Base-by-base conservation (phyloP, 2,888 invertebrate species). In the Cheilosia scutellata region DNA sequence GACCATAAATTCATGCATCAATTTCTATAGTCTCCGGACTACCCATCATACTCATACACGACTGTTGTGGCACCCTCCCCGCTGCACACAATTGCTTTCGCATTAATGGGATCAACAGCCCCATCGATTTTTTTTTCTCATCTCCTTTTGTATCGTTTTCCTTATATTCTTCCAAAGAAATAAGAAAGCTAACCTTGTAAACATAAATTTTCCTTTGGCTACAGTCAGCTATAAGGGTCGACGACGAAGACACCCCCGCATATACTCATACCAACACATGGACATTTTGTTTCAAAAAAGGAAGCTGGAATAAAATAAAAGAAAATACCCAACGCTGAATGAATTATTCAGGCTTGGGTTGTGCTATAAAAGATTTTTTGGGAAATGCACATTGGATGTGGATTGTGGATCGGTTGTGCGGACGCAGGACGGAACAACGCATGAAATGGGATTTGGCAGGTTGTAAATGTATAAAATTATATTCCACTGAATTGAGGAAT, bases 51-150 rank as follows among this genome's bases (percentile, higher is more conserved):
- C 27, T 40, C 42, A 5, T 16, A 29, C 16, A 11, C 7, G 11
- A 37, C 11, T 37, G 9, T 9, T 11, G n/a, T 40, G 60, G 16
- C 5, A 20, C 42, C 33, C 58, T 25, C n/a, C 31, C 40, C 37
- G 42, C 58, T 53, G 49, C 58, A 44, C 66, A 62, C 79, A 80
- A 80, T 80, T 80, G 79, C 72, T 80, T 80, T 80, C 74, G 66
- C 72, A 80, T 74, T 74, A 74, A 79, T 66, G 72, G 72, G 65
- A 79, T 72, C 79, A 79, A 79, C 72, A 79, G 71, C 72, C 79
- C 72, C 60, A 80, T 80, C 66, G 72, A 77, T 71, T 66, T 66
- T 71, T 57, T 16, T 63, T 13, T 55, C 31, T 29, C 25, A 16
- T 40, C 53, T 51, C 4, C 58, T 58, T 31, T n/a, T 70, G 29